Percentiles rank a stretch among this genome's conserved stretches.
phyloP scores from a whole-genome alignment of 1,140 invertebrate species.

The Zaprionus vittiger region DNA sequence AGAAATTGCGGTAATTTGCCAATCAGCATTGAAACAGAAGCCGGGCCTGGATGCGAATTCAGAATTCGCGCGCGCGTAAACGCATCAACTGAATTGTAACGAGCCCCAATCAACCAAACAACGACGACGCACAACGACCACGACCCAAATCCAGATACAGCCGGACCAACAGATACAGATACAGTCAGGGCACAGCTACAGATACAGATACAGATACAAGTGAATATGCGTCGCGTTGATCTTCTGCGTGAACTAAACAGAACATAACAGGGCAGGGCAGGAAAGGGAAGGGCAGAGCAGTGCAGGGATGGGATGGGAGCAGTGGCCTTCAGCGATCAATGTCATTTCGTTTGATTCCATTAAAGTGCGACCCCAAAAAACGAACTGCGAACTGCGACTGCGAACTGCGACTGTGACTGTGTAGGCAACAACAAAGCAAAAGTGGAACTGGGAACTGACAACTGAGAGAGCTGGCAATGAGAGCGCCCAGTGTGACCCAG shows the following conservation, averaged over 20 bases:
- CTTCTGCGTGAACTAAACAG: neutral
- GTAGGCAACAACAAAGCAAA: conserved; percentile 27
- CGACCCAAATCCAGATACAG: conserved; percentile 69
- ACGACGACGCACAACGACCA: conserved; percentile 67
- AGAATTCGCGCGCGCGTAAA: conserved; percentile 43
- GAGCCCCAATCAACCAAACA: conserved; percentile 44
- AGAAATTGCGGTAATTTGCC: conserved; percentile 79
- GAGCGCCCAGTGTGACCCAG: neutral
- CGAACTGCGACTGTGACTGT: conserved; percentile 7
- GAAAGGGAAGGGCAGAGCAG: neutral
- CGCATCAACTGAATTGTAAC: conserved; percentile 45
- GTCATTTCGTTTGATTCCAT: conserved; percentile 79
- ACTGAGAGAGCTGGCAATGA: conserved; percentile 2
- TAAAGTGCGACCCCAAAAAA: conserved; percentile 70
- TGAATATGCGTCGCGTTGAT: conserved; percentile 18
- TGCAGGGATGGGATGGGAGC: conserved; percentile 12
- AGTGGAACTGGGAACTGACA: conserved; percentile 17
- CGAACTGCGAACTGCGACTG: conserved; percentile 24
- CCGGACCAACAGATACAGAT: conserved; percentile 14
- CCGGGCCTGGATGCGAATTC: conserved; percentile 18
- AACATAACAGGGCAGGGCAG: too few relatives aligned
- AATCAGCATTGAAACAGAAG: conserved; percentile 79
- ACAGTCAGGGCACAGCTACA: conserved; percentile 5
- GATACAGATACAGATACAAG: conserved; percentile 9
- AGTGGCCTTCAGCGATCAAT: conserved; percentile 79